These are phyloP conservation scores for Cydia amplana DNA, from an alignment of 1,140 invertebrate species.

Conservation along the genomic window DNA sequence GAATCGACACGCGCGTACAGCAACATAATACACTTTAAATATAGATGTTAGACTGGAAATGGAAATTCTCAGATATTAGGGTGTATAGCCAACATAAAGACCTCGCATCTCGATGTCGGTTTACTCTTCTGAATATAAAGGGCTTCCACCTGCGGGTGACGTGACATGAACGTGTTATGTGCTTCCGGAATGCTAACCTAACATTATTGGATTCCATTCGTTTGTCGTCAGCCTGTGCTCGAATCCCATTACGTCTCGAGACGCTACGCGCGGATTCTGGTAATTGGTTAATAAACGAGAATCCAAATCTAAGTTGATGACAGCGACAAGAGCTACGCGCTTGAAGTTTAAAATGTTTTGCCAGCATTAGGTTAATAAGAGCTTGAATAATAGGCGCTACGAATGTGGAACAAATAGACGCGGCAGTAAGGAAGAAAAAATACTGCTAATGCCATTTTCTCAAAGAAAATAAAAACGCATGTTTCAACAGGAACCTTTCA, in stretches of 20 bases:
- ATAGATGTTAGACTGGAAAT: neutral
- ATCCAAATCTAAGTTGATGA: neutral
- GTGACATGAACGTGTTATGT: slow-evolving; percentile 44
- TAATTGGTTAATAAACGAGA: slow-evolving; percentile 4
- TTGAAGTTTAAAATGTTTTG: neutral
- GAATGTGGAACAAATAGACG: neutral
- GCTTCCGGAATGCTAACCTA: slow-evolving; percentile 35
- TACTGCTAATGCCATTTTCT: neutral
- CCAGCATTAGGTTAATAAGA: too few relatives aligned
- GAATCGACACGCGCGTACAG: neutral
- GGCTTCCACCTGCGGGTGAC: slow-evolving; percentile 40
- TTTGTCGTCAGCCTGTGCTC: slow-evolving; percentile 34
- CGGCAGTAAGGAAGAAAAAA: neutral
- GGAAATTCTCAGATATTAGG: slow-evolving; percentile 18
- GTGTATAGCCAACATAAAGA: slow-evolving; percentile 33
- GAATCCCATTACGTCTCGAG: slow-evolving; percentile 19
- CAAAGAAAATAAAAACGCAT: neutral
- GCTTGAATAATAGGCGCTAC: neutral
- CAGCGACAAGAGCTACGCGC: neutral
- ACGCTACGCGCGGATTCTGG: neutral
- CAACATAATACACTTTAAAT: neutral
- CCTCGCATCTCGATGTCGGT: slow-evolving; percentile 40
- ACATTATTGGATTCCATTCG: slow-evolving; percentile 44
- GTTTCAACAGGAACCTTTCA: neutral
- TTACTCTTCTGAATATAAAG: slow-evolving; percentile 44